Base-by-base conservation (phyloP, 2,113 vertebrate genomes). In the Macheiramphus alcinus region DNA sequence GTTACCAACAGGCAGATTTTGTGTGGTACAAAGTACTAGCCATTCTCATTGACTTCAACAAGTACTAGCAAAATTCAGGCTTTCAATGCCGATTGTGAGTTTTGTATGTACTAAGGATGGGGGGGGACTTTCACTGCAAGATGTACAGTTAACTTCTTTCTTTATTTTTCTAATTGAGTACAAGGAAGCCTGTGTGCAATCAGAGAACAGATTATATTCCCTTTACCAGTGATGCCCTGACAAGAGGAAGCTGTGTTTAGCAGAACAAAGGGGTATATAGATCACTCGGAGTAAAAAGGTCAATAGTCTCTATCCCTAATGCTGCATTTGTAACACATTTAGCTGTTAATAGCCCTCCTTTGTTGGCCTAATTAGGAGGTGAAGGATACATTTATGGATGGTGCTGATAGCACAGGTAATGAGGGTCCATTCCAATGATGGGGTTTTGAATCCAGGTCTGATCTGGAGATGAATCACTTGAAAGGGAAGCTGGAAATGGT, bases 261-360 rank as follows among this genome's bases (percentile, higher is more conserved):
- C 80, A 87, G 93, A 96, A 97, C 96, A 97, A 96, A 96, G 93
- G 91, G 53, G 34, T 79, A 15, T 86, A 94, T 80, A 97, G 97
- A 95, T 94, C 86, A 79, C 80, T 85, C 3, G 4, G 76, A 96
- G 86, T 91, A 90, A 94, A 94, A 88, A 95, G 96, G 93, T 97
- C 97, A 97, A 43, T 95, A 80, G 91, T 97, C 80, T 95, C 95
- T 97, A 95, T 94, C 97, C 97, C 96, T 97, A 97, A 96, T 62
- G 80, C 89, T 95, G 93, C 89, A 80, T 96, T 95, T 95, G 84
- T 95, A 93, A 93, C 85, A 93, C 89, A 82, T 95, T 96, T 94
- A 97, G 96, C 91, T 95, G 80, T 89, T 96, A 97, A 97, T 95
- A 93, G 91, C 45, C 71, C 89, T 90, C 80, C 86, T 91, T 97